Evolutionary conservation across 1,140 invertebrate species (phyloP).

Genomic region (Pinna nobilis): DNA sequence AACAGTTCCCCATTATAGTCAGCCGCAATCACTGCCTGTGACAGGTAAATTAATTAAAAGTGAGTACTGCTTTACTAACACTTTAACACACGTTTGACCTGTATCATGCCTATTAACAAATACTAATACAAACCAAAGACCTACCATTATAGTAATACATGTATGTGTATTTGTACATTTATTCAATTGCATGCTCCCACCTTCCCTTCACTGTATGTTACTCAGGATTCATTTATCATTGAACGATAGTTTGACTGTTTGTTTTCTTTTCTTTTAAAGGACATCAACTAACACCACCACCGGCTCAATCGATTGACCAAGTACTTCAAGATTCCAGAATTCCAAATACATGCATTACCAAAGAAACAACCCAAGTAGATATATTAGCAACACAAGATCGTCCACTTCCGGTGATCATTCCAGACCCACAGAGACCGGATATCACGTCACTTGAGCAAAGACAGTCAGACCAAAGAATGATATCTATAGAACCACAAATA

Average conservation of each 20-base stretch:
- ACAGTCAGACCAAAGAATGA: conserved; percentile 32
- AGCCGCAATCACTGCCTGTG: conserved; percentile 41
- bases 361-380: conserved; percentile 28
- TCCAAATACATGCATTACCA: conserved; percentile 15
- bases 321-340: conserved; percentile 28
- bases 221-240: too few relatives aligned
- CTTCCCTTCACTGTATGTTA: too few relatives aligned
- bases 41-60: conserved; percentile 30
- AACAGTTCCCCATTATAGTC: conserved; percentile 39
- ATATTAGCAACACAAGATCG: conserved; percentile 41
- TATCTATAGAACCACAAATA: conserved; percentile 43
- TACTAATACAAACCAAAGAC: too few relatives aligned
- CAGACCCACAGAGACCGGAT: conserved; percentile 56
- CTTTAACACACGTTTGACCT: too few relatives aligned
- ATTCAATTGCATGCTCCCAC: too few relatives aligned
- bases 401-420: conserved; percentile 48
- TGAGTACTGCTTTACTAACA: too few relatives aligned
- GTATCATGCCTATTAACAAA: too few relatives aligned
- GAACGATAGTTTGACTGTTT: background rate
- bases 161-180: too few relatives aligned
- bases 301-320: conserved; percentile 32
- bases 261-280: conserved; percentile 25
- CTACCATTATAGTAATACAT: too few relatives aligned
- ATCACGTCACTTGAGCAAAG: conserved; percentile 50
- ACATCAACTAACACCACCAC: conserved; percentile 35